Percentiles rank a stretch among this genome's conserved stretches.
These are phyloP conservation scores for Pachyrhynchus sulphureomaculatus DNA, from an alignment of 1,140 invertebrate species.

Conservation along the genomic window DNA sequence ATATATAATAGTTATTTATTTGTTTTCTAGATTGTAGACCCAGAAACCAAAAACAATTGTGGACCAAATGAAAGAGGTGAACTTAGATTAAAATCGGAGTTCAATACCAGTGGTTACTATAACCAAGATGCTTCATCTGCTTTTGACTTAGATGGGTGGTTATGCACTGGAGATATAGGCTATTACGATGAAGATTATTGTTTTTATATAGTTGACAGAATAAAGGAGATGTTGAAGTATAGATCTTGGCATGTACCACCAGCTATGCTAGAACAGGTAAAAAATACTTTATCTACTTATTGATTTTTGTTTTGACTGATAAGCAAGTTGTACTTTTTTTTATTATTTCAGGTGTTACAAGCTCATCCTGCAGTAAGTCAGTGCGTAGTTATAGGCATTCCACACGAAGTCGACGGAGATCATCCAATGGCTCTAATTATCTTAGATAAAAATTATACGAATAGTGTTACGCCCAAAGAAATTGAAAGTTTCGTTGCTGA, in stretches of 20 bases:
- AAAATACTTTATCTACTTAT: no score
- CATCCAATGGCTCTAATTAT: conserved; percentile 67
- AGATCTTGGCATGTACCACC: conserved; percentile 48
- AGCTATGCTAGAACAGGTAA: conserved; percentile 59
- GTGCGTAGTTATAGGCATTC: conserved; percentile 68
- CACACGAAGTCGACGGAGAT: conserved; percentile 63
- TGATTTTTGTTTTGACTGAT: no score
- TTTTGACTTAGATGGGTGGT: conserved; percentile 62
- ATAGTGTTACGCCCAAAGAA: conserved; percentile 27
- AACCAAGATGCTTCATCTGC: conserved; percentile 48
- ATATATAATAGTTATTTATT: no score
- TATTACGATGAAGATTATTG: conserved; percentile 66
- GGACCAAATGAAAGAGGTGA: conserved; percentile 59
- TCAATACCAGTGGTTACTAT: conserved; percentile 58
- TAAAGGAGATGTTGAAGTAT: conserved; percentile 78
- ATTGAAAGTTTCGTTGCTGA: conserved; percentile 37
- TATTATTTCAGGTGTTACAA: conserved; percentile 54
- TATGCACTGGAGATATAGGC: conserved; percentile 70
- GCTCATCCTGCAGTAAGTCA: conserved; percentile 64
- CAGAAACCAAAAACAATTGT: conserved; percentile 52
- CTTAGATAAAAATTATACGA: conserved; percentile 16
- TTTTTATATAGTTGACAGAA: conserved; percentile 67
- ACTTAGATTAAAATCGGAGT: conserved; percentile 56
- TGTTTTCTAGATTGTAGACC: conserved; percentile 46
- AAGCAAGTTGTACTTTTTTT: no score